Evolutionary conservation across 2,113 vertebrate species (phyloP).

Genomic region (Ibidorhyncha struthersii): DNA sequence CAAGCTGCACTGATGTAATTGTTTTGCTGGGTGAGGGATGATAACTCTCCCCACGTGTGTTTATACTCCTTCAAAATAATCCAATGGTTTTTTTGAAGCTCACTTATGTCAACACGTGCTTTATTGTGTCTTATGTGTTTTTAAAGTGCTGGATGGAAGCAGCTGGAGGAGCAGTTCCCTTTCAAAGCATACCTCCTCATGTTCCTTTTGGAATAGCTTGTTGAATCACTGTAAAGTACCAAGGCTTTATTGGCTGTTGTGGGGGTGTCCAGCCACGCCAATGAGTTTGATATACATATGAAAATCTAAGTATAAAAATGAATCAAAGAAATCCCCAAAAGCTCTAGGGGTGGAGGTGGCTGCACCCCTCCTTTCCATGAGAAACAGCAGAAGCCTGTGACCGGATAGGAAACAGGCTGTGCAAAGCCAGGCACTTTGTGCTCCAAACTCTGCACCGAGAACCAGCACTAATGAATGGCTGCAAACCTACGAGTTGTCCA

Average conservation of each 20-base stretch:
- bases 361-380: background rate
- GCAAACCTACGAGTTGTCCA: background rate
- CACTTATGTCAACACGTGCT: slow-evolving; percentile 46
- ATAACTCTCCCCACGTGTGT: slow-evolving; percentile 36
- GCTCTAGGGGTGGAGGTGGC: background rate
- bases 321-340: background rate
- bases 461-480: background rate
- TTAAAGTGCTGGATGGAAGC: slow-evolving; percentile 27
- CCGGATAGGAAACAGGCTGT: background rate
- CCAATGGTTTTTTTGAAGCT: slow-evolving; percentile 37
- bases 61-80: slow-evolving; percentile 54
- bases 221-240: background rate
- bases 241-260: background rate
- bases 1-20: slow-evolving; percentile 63
- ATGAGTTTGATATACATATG: background rate
- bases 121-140: slow-evolving; percentile 29
- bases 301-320: background rate
- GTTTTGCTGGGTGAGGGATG: slow-evolving; percentile 62
- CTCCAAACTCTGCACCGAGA: background rate
- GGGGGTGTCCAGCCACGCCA: background rate
- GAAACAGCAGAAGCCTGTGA: background rate
- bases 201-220: background rate
- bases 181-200: background rate
- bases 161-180: background rate
- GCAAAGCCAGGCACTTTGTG: background rate